Evolutionary conservation across 1,140 invertebrate species (phyloP).

Genomic region (Diploscapter pachys): DNA sequence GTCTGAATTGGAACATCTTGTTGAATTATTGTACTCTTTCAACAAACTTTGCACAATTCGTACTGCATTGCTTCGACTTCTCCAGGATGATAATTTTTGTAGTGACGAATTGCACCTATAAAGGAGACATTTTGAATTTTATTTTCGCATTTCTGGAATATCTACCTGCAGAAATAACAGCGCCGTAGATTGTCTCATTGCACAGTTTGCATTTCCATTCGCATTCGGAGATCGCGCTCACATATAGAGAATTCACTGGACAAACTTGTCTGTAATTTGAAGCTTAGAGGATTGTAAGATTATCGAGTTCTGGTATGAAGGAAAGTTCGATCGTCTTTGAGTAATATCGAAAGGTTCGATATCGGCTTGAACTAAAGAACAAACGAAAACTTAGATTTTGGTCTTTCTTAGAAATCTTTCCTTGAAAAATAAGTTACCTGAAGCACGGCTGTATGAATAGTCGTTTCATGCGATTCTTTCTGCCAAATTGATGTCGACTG

Average conservation of each 20-base stretch:
- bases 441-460: too few species aligned
- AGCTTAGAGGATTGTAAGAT: too few species aligned
- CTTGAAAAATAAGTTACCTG: too few species aligned
- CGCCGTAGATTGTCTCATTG: conserved; percentile 26
- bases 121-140: not conserved
- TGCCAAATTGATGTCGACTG: too few species aligned
- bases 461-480: too few species aligned
- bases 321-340: too few species aligned
- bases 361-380: too few species aligned
- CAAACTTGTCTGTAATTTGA: conserved; percentile 40
- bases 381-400: too few species aligned
- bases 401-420: too few species aligned
- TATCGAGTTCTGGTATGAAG: too few species aligned
- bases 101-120: conserved; percentile 37
- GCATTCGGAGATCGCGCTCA: conserved; percentile 37
- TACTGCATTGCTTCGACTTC: conserved; percentile 38
- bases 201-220: conserved; percentile 37
- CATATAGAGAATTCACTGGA: conserved; percentile 52
- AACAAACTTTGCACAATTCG: conserved; percentile 36
- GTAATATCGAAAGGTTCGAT: too few species aligned
- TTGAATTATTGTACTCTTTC: not conserved
- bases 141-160: too few species aligned
- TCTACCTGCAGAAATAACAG: conserved; percentile 38
- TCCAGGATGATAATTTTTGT: conserved; percentile 29
- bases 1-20: conserved; percentile 15